Evolutionary conservation across 2,797 vertebrate genomes (phyloP), one percentile per base, ranked within the genome.

Genomic region (Threskiornis aethiopicus): DNA sequence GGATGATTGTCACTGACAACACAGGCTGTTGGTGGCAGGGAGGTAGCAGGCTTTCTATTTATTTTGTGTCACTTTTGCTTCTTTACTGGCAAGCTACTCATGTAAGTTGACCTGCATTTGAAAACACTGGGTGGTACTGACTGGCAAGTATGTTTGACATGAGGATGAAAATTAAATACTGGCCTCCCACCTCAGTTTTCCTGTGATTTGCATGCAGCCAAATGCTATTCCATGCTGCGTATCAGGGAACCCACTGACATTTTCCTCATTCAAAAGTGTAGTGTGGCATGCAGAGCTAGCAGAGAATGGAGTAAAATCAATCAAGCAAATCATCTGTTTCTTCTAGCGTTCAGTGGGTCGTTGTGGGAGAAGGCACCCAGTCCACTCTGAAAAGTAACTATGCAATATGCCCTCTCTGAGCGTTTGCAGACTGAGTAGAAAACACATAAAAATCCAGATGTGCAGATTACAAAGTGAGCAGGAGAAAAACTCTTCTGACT

Each of bases 1-100:
- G 67, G 25, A 58, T 95, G 78, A 83, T 72, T 78, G 59, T 61
- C 64, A 62, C 37, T 78, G 84, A 71, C 75, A 89, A 18, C 1
- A 4, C 75, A 85, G 93, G 33, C 71, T 92, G 51, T 61, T 85
- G 84, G 39, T 93, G 71, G 25, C 59, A 77, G 19, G 49, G 13
- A 75, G 49, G 57, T 49, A 77, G 71, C 52, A 80, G 42, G 35
- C 33, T 79, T 94, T 94, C 41, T 57, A 41, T 82, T 77, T 88
- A 59, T 88, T 95, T 92, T 66, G 25, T 89, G 69, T 91, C 69
- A 65, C 65, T 88, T 89, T 37, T 84, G 39, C 46, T 79, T 79
- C 67, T 87, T 92, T 46, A 58, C 65, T 90, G 81, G 70, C 89
- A 89, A 75, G 67, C 52, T 94, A 28, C 71, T 94, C 64, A 96